These are phyloP conservation scores for Hippocampus barbouri DNA, from an alignment of 2,113 vertebrate genomes.

Conservation along the genomic window DNA sequence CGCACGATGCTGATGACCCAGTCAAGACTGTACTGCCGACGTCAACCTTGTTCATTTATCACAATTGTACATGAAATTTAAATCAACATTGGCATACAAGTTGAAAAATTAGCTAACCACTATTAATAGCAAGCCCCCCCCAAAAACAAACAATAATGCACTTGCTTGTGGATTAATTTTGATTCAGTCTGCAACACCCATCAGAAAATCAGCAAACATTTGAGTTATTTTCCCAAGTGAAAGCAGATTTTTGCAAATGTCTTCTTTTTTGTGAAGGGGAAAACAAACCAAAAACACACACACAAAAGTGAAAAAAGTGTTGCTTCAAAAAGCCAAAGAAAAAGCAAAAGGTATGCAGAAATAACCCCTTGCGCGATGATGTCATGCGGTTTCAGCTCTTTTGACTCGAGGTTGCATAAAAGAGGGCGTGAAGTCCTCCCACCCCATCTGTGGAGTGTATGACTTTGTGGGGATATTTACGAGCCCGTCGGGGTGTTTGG, in stretches of 20 bases:
- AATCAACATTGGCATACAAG: slow-evolving; percentile 7
- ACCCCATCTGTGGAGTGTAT: background rate
- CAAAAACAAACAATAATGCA: too few species aligned
- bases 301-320: too few species aligned
- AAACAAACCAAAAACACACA: too few species aligned
- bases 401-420: background rate
- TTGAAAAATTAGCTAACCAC: background rate
- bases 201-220: too few species aligned
- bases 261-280: too few species aligned
- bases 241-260: too few species aligned
- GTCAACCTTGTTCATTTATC: background rate
- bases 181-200: too few species aligned
- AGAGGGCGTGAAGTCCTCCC: background rate
- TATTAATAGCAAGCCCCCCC: too few species aligned
- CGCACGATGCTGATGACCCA: slow-evolving; percentile 32
- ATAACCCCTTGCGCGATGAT: background rate
- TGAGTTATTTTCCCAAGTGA: too few species aligned
- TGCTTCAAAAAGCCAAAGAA: too few species aligned
- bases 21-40: background rate
- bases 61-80: slow-evolving; percentile 31
- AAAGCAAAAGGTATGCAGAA: too few species aligned
- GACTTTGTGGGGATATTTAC: background rate
- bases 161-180: too few species aligned
- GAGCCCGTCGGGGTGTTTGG: background rate
- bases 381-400: background rate